phyloP scores from a whole-genome alignment of 1,140 invertebrate species.

The Camponotus floridanus region DNA sequence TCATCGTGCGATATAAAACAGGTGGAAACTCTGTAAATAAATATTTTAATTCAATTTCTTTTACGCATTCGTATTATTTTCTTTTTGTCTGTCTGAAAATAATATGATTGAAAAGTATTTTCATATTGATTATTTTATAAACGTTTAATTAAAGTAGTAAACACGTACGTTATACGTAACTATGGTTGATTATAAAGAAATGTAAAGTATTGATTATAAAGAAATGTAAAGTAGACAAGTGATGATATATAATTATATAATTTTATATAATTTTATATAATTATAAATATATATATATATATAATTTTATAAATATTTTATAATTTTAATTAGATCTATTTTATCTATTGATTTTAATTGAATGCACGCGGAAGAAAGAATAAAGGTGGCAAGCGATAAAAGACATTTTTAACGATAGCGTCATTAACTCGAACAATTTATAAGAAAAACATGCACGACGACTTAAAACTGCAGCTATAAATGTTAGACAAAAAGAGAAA shows the following conservation, averaged over 20 bases:
- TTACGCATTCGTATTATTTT: background rate
- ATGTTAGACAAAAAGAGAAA: constrained; percentile 22
- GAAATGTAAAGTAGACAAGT: background rate
- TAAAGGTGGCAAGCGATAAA: constrained; percentile 21
- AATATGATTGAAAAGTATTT: background rate
- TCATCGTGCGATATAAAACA: background rate
- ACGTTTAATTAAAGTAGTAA: background rate
- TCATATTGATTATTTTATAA: background rate
- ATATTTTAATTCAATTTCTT: background rate
- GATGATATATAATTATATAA: background rate
- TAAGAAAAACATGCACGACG: constrained; percentile 33
- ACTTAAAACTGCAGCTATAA: constrained; percentile 46
- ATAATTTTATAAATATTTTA: background rate
- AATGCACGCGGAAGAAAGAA: background rate
- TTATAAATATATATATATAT: background rate
- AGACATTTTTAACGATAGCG: background rate
- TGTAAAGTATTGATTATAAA: background rate
- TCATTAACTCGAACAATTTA: constrained; percentile 54
- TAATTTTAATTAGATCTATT: background rate
- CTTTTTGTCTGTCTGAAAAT: background rate
- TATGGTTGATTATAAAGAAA: background rate
- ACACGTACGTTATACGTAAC: background rate
- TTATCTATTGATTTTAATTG: constrained; percentile 39
- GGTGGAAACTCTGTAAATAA: background rate
- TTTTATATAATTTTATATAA: background rate